phyloP scores from a whole-genome alignment of 2,113 vertebrate species.

The Stomatorhinus ivindoensis region DNA sequence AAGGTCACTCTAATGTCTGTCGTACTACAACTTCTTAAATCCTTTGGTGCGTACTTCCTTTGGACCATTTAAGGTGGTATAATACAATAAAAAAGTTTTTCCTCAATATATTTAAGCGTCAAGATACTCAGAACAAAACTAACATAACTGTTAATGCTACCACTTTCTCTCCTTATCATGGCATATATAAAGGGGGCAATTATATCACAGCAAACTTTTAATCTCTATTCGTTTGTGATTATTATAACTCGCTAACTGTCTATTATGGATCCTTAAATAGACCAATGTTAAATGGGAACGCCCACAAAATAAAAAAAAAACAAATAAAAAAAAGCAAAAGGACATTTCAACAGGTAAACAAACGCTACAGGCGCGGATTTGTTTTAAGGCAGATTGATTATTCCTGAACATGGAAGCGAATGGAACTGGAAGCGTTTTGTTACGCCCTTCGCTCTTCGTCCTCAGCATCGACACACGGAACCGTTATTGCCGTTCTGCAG shows the following conservation, averaged over 20 bases:
- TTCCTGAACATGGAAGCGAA: not conserved
- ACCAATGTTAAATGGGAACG: not conserved
- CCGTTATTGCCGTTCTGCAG: not conserved
- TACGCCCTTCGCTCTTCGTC: not conserved
- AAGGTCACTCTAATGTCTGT: not conserved
- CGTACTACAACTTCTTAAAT: not conserved
- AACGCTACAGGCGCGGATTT: too few relatives aligned
- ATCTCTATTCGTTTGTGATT: not conserved
- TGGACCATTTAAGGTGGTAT: constrained; percentile 16
- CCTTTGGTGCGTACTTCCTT: not conserved
- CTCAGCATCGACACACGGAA: not conserved
- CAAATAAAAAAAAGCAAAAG: not conserved
- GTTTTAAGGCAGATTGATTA: not conserved
- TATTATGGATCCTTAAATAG: not conserved
- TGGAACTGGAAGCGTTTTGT: not conserved
- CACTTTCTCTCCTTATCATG: not conserved
- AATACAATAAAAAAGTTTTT: constrained; percentile 12
- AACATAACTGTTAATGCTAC: not conserved
- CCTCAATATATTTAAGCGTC: not conserved
- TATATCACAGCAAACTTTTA: not conserved
- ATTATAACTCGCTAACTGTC: not conserved
- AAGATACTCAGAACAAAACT: not conserved
- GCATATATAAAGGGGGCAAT: not conserved
- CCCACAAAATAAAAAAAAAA: not conserved
- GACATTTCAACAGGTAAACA: not conserved